phyloP scores from a whole-genome alignment of 2,113 vertebrate genomes.

The Sakesphorus luctuosus region DNA sequence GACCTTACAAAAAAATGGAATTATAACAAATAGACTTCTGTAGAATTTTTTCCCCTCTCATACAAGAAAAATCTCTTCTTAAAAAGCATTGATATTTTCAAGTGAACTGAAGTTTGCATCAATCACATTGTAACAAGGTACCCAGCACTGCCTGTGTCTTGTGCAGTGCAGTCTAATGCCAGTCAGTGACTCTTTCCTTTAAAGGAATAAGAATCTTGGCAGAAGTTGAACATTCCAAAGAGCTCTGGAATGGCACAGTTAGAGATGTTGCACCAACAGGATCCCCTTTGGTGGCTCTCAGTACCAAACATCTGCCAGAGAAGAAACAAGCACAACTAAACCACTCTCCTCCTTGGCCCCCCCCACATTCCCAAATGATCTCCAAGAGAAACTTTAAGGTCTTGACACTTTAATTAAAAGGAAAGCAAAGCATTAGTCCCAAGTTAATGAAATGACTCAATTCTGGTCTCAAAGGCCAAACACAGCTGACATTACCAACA shows the following conservation, averaged over 20 bases:
- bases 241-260: not conserved
- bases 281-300: not conserved
- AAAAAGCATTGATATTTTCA: not conserved
- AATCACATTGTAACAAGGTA: accelerated
- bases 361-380: not conserved
- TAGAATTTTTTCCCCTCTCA: not conserved
- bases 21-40: not conserved
- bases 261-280: accelerated
- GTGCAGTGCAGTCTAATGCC: not conserved
- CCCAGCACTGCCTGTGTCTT: not conserved
- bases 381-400: not conserved
- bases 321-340: not conserved
- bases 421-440: not conserved
- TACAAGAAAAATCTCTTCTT: not conserved
- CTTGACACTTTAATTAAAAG: not conserved
- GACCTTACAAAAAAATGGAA: not conserved
- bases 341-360: not conserved
- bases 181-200: not conserved
- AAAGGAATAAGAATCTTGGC: not conserved
- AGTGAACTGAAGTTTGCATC: not conserved
- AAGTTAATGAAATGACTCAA: not conserved
- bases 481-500: not conserved
- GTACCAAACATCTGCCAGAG: not conserved
- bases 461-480: not conserved
- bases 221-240: not conserved